Evolutionary conservation across 2,113 vertebrate species (phyloP), one percentile per base, ranked within the genome.

Genomic region (Sus scrofa): DNA sequence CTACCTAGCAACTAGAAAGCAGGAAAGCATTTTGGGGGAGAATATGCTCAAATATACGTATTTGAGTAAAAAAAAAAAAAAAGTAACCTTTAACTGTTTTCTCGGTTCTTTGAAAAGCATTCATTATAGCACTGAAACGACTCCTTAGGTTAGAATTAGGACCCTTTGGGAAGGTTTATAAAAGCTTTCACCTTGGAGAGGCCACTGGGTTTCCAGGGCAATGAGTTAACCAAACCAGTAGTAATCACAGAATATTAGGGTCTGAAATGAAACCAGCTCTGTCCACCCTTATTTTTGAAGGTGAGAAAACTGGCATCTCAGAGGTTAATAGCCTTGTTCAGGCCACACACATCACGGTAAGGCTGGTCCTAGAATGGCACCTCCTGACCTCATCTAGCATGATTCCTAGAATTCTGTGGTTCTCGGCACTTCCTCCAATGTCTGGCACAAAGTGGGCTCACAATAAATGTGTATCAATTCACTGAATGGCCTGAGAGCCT

Each of bases 1-100:
- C 20, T 58, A 60, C 0, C 11, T n/a, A 74, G 70, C 27, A 91
- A 94, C 86, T 95, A 84, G 74, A 92, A 96, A 89, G 20, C 26
- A 70, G 77, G 20, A 71, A 97, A 96, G 58, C 65, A 73, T 58
- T 89, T 70, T 10, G 34, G 22, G 9, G 52, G 63, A n/a, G 54
- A 93, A 70, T 44, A 75, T 60, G 20, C 44, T 83, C 56, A 82
- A 84, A 70, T 85, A 54, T 11, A 34, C 4, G 8, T 4, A 44
- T 44, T 44, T 44, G 44, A 93, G 26, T 37, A 70, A 50, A 85
- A 39, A 91, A 85, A 67, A 58, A 2, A n/a, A 56, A 22, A 22
- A 19, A 4, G n/a, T 30, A 37, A 30, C 8, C 30, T 27, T 77
- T 39, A 90, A 71, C 67, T n/a, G 18, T 78, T 39, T 83, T 74